Base-by-base conservation (phyloP, 2,797 vertebrate genomes). In the Phrynocephalus vlangalii region DNA sequence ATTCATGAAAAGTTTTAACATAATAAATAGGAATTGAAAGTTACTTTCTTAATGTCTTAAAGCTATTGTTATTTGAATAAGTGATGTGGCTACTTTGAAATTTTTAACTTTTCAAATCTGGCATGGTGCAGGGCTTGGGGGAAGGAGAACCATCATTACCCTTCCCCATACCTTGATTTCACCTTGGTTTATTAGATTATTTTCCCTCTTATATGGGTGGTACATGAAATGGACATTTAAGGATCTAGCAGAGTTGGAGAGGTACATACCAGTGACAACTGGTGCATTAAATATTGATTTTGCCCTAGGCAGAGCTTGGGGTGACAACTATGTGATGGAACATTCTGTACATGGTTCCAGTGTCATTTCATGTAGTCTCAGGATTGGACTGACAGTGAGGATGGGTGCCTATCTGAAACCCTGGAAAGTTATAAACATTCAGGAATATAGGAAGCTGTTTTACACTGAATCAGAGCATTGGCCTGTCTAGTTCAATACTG, bases 21-120 rank as follows among this genome's bases (percentile, higher is more conserved):
- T 87, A 72, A 79, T 88, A 85, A 80, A 85, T 84, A 38, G 78
- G 82, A 83, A 68, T 66, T 91, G 38, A 91, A 89, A 90, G 87
- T 83, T 63, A 63, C 20, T 88, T 89, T 85, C 71, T 90, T 30
- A 85, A 85, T 81, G 71, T 81, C 63, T 84, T 60, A 83, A 79
- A 71, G 6, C n/a, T 8, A 66, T 78, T 30, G 22, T 70, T 33
- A 83, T 38, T 78, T 83, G n/a, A 73, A 52, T 83, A 38, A 70
- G 22, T 15, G 44, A 22, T 48, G 67, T 79, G 5, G 20, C 13
- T 26, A 68, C 71, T 26, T 30, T 6, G 30, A 9, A 5, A n/a
- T 72, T 82, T 66, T 33, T 6, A 48, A 28, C n/a, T n/a, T 63
- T 85, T n/a, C 38, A 63, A 78, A 85, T 16, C 2, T 33, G 24